Evolutionary conservation across 2,113 vertebrate species (phyloP).

Genomic region (Peromyscus leucopus): DNA sequence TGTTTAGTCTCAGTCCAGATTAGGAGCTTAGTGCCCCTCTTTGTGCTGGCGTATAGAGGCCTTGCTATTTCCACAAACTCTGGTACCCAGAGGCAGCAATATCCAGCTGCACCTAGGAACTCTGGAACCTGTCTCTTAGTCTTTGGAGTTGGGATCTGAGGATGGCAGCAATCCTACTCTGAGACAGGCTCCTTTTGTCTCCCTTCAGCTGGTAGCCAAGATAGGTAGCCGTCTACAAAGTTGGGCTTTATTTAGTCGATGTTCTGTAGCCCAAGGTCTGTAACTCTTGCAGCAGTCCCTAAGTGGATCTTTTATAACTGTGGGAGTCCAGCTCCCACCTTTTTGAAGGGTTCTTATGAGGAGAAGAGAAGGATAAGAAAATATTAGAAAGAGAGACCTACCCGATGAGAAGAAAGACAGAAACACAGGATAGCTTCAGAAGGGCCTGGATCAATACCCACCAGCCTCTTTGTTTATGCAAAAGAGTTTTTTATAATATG

Average conservation of each 20-base stretch:
- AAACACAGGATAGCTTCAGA: too few relatives aligned
- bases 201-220: background rate
- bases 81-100: background rate
- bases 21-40: background rate
- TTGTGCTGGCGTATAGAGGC: background rate
- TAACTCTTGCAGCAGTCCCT: too few relatives aligned
- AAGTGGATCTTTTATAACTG: too few relatives aligned
- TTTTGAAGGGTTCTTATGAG: too few relatives aligned
- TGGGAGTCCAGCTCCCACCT: too few relatives aligned
- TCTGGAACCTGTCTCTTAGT: background rate
- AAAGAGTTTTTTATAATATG: too few relatives aligned
- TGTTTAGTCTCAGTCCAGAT: background rate
- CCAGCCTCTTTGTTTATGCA: too few relatives aligned
- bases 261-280: background rate
- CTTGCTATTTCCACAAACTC: background rate
- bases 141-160: background rate
- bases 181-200: background rate
- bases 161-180: background rate
- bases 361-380: too few relatives aligned
- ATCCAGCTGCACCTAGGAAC: background rate
- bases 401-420: too few relatives aligned
- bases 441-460: too few relatives aligned
- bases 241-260: background rate
- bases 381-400: too few relatives aligned
- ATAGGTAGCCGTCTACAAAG: background rate